Conservation (phyloP, 1,140 invertebrate species). For the Drosophila sp. region DNA sequence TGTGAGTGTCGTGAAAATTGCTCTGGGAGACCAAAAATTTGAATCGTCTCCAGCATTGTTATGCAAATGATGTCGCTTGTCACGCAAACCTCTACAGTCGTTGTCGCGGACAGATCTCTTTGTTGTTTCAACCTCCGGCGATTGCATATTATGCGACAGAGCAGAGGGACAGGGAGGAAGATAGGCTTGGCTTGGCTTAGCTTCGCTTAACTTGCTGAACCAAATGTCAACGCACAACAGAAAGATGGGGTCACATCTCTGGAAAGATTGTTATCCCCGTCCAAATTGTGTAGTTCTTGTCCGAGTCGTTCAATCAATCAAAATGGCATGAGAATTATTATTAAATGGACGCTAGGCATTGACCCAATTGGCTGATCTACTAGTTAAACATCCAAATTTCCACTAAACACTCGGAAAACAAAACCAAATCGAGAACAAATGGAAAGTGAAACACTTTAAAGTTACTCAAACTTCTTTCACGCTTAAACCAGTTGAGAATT, state of each 20-base stretch:
- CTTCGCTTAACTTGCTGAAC: neutral
- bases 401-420: too few species aligned
- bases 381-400: too few species aligned
- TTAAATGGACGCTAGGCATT: too few species aligned
- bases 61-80: conserved; percentile 80
- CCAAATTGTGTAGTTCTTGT: too few species aligned
- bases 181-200: neutral
- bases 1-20: conserved; percentile 66
- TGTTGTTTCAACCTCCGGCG: conserved; percentile 61
- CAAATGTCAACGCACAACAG: conserved; percentile 45
- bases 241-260: neutral
- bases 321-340: too few species aligned
- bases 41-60: conserved; percentile 81
- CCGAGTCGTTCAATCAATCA: too few species aligned
- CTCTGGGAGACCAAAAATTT: conserved; percentile 79
- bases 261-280: too few species aligned
- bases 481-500: too few species aligned
- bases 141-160: conserved; percentile 62
- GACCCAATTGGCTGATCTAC: too few species aligned
- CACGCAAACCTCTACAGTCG: conserved; percentile 60
- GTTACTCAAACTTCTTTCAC: too few species aligned
- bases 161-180: neutral
- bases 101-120: conserved; percentile 73
- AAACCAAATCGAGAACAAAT: too few species aligned
- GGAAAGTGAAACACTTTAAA: too few species aligned